phyloP scores from a whole-genome alignment of 2,888 invertebrate species.

The Erpobdella octoculata region DNA sequence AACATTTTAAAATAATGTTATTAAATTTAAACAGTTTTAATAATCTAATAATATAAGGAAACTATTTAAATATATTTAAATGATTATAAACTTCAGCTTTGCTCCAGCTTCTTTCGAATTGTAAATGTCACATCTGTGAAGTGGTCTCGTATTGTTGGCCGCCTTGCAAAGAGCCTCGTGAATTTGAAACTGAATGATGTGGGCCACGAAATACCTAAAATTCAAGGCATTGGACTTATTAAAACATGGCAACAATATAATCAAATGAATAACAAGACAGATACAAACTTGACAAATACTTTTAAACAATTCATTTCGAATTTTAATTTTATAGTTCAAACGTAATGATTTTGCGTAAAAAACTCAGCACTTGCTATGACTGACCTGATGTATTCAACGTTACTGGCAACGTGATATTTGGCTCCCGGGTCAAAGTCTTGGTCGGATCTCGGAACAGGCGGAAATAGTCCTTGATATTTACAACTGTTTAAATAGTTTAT shows the following conservation, averaged over 20 bases:
- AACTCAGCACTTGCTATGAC: too few species aligned
- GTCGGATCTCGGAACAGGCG: slow-evolving; percentile 55
- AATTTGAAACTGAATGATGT: slow-evolving; percentile 87
- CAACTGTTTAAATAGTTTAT: slow-evolving; percentile 39
- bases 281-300: not conserved
- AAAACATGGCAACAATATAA: not conserved
- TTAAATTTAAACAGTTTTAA: too few species aligned
- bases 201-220: slow-evolving; percentile 79
- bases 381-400: slow-evolving; percentile 74
- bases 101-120: slow-evolving; percentile 73
- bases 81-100: not conserved
- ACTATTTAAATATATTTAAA: too few species aligned
- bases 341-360: too few species aligned
- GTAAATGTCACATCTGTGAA: slow-evolving; percentile 86
- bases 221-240: not conserved
- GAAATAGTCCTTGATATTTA: slow-evolving; percentile 46
- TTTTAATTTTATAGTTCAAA: too few species aligned
- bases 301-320: too few species aligned
- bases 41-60: too few species aligned
- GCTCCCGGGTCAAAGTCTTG: slow-evolving; percentile 84
- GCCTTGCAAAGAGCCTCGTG: slow-evolving; percentile 73
- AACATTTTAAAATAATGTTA: too few species aligned
- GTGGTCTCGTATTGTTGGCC: slow-evolving; percentile 68
- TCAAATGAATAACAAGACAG: not conserved
- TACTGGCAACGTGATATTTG: slow-evolving; percentile 83